A percentile compares a stretch with the other conserved stretches of the same genome.
These are phyloP conservation scores for Varecia variegata DNA, from an alignment of 2,797 vertebrate genomes.

Conservation along the genomic window DNA sequence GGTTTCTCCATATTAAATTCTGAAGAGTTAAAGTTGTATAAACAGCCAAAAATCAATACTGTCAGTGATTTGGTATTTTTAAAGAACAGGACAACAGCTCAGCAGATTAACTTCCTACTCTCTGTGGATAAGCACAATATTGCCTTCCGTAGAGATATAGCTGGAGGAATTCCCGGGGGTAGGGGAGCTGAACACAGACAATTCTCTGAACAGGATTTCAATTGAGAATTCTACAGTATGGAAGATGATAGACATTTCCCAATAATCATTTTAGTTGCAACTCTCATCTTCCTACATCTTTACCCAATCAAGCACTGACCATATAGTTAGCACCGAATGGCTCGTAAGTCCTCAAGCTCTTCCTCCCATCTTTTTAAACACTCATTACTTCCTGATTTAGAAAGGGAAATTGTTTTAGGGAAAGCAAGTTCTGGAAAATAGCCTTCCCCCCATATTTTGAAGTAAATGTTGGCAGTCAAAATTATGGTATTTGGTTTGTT, in stretches of 20 bases:
- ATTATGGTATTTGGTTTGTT: conserved; percentile 10
- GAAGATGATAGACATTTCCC: conserved; percentile 52
- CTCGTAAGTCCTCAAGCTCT: background rate
- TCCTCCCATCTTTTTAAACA: background rate
- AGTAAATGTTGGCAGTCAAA: background rate
- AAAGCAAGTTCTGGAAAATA: conserved; percentile 18
- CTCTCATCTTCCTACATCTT: conserved; percentile 2
- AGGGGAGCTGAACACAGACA: conserved; percentile 33
- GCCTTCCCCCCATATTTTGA: background rate
- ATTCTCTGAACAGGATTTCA: conserved; percentile 72
- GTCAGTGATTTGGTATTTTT: conserved; percentile 70
- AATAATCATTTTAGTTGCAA: conserved; percentile 55
- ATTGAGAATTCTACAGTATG: conserved; percentile 43
- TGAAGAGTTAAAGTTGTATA: conserved; percentile 74
- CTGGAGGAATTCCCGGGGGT: conserved; percentile 75
- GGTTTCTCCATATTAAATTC: conserved; percentile 72
- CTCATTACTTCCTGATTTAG: background rate
- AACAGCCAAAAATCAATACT: conserved; percentile 69
- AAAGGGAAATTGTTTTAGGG: background rate
- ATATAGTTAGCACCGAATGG: background rate
- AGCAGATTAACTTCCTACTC: conserved; percentile 76
- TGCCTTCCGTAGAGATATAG: conserved; percentile 72
- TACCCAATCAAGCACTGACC: background rate
- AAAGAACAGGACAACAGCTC: conserved; percentile 66
- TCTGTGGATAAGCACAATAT: conserved; percentile 75